Evolutionary conservation across 2,113 vertebrate species (phyloP).

Genomic region (Datnioides undecimradiatus): DNA sequence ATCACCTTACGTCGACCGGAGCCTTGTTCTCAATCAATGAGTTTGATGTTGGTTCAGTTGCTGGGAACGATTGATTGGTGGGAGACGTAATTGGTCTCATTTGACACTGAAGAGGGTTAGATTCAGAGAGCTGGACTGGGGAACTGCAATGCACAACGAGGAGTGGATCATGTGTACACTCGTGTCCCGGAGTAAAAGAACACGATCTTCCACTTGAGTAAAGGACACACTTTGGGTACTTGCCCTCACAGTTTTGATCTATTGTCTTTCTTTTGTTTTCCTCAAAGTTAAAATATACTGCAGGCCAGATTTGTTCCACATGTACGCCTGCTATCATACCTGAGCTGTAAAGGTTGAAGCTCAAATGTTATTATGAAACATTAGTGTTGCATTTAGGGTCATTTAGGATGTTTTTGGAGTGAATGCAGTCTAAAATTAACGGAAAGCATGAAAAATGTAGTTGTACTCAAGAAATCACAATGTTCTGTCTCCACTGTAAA

Average conservation of each 20-base stretch:
- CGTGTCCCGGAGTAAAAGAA: slow-evolving; percentile 48
- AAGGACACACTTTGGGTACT: slow-evolving; percentile 26
- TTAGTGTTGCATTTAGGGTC: background rate
- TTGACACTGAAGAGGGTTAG: slow-evolving; percentile 75
- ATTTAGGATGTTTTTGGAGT: background rate
- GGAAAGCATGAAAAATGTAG: background rate
- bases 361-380: background rate
- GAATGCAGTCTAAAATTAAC: background rate
- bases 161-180: slow-evolving; percentile 66
- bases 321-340: background rate
- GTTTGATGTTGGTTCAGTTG: slow-evolving; percentile 84
- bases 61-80: slow-evolving; percentile 82
- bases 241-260: background rate
- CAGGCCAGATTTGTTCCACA: background rate
- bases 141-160: slow-evolving; percentile 49
- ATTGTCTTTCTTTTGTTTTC: background rate
- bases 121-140: slow-evolving; percentile 54
- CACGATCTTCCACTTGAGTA: slow-evolving; percentile 53
- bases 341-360: background rate
- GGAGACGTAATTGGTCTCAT: slow-evolving; percentile 81
- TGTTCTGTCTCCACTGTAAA: background rate
- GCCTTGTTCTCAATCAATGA: slow-evolving; percentile 81
- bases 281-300: background rate
- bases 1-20: slow-evolving; percentile 79
- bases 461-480: background rate